Percentiles rank a stretch among this genome's conserved stretches.
phyloP scores from a whole-genome alignment of 1,140 invertebrate species.

The Trichonephila inaurata region DNA sequence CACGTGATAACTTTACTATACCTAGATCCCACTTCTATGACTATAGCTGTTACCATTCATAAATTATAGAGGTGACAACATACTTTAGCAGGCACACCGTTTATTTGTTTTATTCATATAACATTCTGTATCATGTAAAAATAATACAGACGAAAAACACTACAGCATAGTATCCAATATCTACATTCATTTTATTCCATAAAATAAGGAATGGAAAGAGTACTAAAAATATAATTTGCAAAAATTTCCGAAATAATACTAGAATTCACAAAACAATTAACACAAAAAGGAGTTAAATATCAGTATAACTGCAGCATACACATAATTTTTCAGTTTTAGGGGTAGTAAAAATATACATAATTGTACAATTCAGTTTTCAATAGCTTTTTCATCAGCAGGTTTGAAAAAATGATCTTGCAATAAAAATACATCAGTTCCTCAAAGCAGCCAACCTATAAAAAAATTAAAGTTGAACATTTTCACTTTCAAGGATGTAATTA shows the following conservation, averaged over 20 bases:
- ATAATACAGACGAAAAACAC: neutral
- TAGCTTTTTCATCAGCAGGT: neutral
- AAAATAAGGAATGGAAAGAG: neutral
- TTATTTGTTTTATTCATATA: no score
- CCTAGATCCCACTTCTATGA: no score
- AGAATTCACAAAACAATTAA: neutral
- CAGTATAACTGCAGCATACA: neutral
- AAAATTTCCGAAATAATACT: neutral
- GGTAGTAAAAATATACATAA: constrained; percentile 6
- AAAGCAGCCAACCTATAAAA: constrained; percentile 61
- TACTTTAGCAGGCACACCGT: no score
- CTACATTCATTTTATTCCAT: neutral
- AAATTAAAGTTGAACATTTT: no score
- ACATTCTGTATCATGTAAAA: no score
- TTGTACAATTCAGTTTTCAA: neutral
- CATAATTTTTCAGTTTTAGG: neutral
- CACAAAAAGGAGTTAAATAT: neutral
- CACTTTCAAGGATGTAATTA: no score
- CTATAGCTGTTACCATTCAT: no score
- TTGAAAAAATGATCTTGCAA: neutral
- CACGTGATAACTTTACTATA: no score
- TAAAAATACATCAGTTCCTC: constrained; percentile 23
- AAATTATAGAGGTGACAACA: no score
- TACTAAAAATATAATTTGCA: neutral
- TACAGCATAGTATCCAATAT: neutral